phyloP scores from a whole-genome alignment of 1,140 invertebrate species.

The Drosophila kanapiae region DNA sequence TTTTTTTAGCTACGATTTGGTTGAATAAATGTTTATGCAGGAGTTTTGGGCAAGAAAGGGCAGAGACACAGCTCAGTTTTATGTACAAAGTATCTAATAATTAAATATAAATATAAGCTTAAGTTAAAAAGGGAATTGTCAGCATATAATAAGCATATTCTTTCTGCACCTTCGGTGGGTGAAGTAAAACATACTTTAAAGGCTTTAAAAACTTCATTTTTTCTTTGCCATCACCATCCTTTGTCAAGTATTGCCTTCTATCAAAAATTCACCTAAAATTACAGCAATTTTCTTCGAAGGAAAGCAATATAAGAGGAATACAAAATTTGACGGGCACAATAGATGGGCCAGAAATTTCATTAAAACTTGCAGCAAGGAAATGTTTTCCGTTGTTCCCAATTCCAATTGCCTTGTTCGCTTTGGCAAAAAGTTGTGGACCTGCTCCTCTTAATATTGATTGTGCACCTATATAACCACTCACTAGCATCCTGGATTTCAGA shows the following conservation, averaged over 20 bases:
- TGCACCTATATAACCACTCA: conserved; percentile 21
- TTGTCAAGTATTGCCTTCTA: neutral
- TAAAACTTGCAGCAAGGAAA: conserved; percentile 57
- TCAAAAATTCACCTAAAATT: neutral
- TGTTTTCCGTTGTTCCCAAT: conserved; percentile 40
- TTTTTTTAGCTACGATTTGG: neutral
- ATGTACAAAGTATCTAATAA: too few species aligned
- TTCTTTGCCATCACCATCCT: neutral
- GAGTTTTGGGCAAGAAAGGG: conserved; percentile 7
- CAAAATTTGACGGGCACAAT: conserved; percentile 19
- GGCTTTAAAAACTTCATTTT: too few species aligned
- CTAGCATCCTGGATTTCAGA: neutral
- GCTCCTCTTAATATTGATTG: conserved; percentile 30
- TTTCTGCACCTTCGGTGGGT: too few species aligned
- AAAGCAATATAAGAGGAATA: neutral
- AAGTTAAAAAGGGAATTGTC: too few species aligned
- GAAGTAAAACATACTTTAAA: too few species aligned
- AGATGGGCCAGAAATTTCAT: conserved; percentile 47
- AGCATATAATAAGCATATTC: too few species aligned
- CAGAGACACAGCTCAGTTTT: neutral
- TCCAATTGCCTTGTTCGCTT: conserved; percentile 24
- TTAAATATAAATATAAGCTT: too few species aligned
- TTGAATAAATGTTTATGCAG: conserved; percentile 52
- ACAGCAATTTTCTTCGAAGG: neutral
- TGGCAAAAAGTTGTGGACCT: conserved; percentile 22